Evolutionary conservation across 2,113 vertebrate genomes (phyloP).

Genomic region (Dicrurus megarhynchus): DNA sequence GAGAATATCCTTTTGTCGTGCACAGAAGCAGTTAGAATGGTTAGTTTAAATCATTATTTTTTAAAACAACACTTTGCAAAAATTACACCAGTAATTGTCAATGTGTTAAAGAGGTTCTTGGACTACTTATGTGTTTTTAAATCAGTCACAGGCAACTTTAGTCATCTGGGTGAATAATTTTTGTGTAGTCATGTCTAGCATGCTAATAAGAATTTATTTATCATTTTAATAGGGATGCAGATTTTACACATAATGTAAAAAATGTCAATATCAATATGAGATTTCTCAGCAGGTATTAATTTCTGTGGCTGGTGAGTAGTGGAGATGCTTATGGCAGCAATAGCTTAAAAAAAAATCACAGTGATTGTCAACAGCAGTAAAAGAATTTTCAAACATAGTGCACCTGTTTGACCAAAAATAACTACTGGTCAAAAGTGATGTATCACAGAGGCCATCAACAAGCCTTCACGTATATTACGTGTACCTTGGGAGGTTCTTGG

Average conservation of each 20-base stretch:
- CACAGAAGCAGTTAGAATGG: not conserved
- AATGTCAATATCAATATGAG: not conserved
- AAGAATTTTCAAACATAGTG: not conserved
- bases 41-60: not conserved
- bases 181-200: not conserved
- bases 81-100: not conserved
- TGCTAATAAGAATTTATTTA: not conserved
- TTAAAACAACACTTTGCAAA: not conserved
- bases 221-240: not conserved
- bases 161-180: not conserved
- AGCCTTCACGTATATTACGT: not conserved
- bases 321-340: not conserved
- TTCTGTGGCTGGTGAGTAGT: not conserved
- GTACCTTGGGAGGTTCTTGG: not conserved
- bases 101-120: not conserved
- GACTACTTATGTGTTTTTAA: not conserved
- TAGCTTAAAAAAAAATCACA: not conserved
- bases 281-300: not conserved
- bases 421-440: not conserved
- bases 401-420: not conserved
- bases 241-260: not conserved
- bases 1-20: slow-evolving; percentile 80
- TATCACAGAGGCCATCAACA: not conserved
- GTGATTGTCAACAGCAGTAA: not conserved
- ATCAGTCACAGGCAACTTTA: not conserved